Percentiles rank a stretch among this genome's conserved stretches.
phyloP scores from a whole-genome alignment of 2,797 vertebrate genomes.

The Phalanger gymnotis region DNA sequence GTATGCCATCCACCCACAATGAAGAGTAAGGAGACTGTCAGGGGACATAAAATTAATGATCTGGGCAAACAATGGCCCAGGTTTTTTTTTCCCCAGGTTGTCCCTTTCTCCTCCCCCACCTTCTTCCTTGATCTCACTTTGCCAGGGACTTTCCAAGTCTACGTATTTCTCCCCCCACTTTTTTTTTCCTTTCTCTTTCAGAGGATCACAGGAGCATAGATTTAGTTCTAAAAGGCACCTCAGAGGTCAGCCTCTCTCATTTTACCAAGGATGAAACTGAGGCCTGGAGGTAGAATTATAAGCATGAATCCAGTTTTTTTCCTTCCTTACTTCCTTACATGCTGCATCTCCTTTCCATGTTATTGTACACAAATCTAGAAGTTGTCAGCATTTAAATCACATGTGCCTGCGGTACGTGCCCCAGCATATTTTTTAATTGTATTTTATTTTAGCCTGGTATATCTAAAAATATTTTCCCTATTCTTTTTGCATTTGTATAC shows the following conservation, averaged over 20 bases:
- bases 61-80: slow-evolving; percentile 57
- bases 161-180: slow-evolving; percentile 41
- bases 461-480: neutral
- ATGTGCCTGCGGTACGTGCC: neutral
- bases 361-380: neutral
- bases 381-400: neutral
- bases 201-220: slow-evolving; percentile 31
- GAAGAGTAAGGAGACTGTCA: neutral
- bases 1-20: neutral
- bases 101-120: slow-evolving; percentile 56
- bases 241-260: neutral
- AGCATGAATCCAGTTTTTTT: neutral
- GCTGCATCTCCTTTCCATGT: neutral
- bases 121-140: slow-evolving; percentile 62
- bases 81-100: slow-evolving; percentile 74
- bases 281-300: neutral
- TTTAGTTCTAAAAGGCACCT: neutral
- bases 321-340: neutral
- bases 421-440: neutral
- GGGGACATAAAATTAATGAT: slow-evolving; percentile 64
- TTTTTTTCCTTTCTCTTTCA: slow-evolving; percentile 60
- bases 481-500: slow-evolving; percentile 36
- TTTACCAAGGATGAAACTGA: neutral
- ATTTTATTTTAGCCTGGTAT: neutral
- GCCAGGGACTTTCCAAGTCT: slow-evolving; percentile 76